Evolutionary conservation across 2,888 invertebrate genomes (phyloP).

Genomic region (Ypsolopha scabrella): DNA sequence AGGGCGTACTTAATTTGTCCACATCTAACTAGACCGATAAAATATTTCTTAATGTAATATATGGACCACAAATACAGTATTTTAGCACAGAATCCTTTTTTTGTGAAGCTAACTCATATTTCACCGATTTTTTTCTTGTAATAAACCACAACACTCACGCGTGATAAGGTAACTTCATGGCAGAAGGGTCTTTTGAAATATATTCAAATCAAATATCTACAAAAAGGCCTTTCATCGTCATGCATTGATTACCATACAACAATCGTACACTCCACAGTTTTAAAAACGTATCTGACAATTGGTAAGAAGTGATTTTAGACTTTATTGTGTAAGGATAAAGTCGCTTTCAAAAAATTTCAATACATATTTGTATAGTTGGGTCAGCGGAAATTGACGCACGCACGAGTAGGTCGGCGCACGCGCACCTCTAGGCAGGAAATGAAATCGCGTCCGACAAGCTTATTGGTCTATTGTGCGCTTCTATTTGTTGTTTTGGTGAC

Average conservation of each 20-base stretch:
- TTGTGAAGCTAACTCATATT: too few species aligned
- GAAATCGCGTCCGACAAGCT: constrained; percentile 59
- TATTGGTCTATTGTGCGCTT: constrained; percentile 46
- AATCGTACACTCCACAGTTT: neutral
- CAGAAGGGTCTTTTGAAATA: too few species aligned
- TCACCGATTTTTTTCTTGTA: neutral
- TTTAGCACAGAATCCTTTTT: too few species aligned
- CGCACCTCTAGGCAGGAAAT: constrained; percentile 49
- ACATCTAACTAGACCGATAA: too few species aligned
- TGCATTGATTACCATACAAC: neutral
- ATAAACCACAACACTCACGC: neutral
- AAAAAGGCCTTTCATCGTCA: neutral
- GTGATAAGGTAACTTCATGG: too few species aligned
- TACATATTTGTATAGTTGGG: constrained; percentile 7
- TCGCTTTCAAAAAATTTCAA: too few species aligned
- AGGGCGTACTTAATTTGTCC: too few species aligned
- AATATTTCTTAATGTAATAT: too few species aligned
- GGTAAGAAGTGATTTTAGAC: too few species aligned
- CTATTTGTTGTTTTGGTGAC: neutral
- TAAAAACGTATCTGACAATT: too few species aligned
- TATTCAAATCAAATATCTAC: neutral
- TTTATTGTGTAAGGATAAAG: too few species aligned
- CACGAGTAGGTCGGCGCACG: constrained; percentile 26
- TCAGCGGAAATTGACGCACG: constrained; percentile 53
- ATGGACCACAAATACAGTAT: too few species aligned